Evolutionary conservation across 2,797 vertebrate genomes (phyloP), one percentile per base, ranked within the genome.

Genomic region (Sebastes minor): DNA sequence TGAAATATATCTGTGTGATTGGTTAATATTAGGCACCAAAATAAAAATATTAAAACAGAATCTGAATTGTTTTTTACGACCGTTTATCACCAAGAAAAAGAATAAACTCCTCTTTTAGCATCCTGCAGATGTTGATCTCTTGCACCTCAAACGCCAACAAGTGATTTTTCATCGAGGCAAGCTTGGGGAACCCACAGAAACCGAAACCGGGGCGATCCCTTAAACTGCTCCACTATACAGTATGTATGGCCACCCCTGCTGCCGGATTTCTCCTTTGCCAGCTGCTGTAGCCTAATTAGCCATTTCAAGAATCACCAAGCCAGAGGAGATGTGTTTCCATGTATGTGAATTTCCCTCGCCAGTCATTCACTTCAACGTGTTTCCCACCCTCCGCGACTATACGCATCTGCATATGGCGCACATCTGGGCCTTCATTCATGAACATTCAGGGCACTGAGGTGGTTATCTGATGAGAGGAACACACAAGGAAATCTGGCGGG

Each of bases 221-320:
- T 13, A 78, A 81, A 78, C 62, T 27, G 66, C 68, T 80, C 14
- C 13, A 22, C 59, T 70, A 22, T 46, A 46, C 0, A 28, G 38
- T 16, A 42, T 62, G 72, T 67, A 55, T 2, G 90, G 83, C 92
- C 93, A 91, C 92, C 92, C 86, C 89, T 56, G 86, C 80, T 90
- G 88, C 87, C 77, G 68, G 77, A 71, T 69, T 82, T 80, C 87
- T 89, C 81, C 77, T 83, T 72, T 82, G 82, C 91, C 93, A 93
- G 88, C 94, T 93, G 91, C 91, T 83, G 83, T 52, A 77, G 90
- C 89, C 94, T 94, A 94, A 96, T 96, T 95, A 95, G 88, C 91
- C 87, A 88, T 88, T 92, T 91, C 80, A 84, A 86, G 88, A 88
- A 88, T 93, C 93, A 83, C 90, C 90, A 84, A 68, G 86, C 91